Percentiles rank a stretch among this genome's conserved stretches.
Evolutionary conservation across 2,113 vertebrate genomes (phyloP).

Genomic region (Saccopteryx bilineata): DNA sequence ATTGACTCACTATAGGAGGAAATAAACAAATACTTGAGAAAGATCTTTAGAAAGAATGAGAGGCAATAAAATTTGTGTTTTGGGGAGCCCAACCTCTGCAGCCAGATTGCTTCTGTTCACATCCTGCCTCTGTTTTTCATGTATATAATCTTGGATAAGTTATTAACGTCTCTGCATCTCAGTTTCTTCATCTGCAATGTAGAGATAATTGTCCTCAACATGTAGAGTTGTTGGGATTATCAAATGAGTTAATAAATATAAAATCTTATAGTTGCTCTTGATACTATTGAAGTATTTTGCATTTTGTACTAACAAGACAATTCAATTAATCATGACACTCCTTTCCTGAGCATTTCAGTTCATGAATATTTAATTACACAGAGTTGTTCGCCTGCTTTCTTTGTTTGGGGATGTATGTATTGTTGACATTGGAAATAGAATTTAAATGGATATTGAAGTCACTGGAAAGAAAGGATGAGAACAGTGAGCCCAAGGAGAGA

Average conservation of each 20-base stretch:
- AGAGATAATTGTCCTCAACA: not conserved
- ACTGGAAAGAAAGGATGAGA: constrained; percentile 35
- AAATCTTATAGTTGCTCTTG: not conserved
- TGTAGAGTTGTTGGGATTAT: not conserved
- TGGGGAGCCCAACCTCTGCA: not conserved
- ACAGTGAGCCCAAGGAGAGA: not conserved
- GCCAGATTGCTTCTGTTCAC: not conserved
- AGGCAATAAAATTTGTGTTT: not conserved
- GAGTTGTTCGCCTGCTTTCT: constrained; percentile 17
- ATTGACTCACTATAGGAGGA: constrained; percentile 25
- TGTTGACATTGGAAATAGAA: not conserved
- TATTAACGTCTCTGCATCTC: not conserved
- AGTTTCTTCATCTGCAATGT: not conserved
- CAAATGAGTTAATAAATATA: not conserved
- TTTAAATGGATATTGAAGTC: not conserved
- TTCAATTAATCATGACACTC: not conserved
- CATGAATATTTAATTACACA: constrained; percentile 2
- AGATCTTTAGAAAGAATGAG: not conserved
- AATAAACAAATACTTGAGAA: constrained; percentile 58
- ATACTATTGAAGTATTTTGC: not conserved
- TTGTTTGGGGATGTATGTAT: not conserved
- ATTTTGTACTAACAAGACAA: not conserved
- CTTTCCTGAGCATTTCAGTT: not conserved
- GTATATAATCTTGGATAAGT: not conserved
- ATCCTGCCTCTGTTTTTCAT: not conserved